Evolutionary conservation across 2,888 invertebrate genomes (phyloP), one percentile per base, ranked within the genome.

Genomic region (Allolobophora icterica): DNA sequence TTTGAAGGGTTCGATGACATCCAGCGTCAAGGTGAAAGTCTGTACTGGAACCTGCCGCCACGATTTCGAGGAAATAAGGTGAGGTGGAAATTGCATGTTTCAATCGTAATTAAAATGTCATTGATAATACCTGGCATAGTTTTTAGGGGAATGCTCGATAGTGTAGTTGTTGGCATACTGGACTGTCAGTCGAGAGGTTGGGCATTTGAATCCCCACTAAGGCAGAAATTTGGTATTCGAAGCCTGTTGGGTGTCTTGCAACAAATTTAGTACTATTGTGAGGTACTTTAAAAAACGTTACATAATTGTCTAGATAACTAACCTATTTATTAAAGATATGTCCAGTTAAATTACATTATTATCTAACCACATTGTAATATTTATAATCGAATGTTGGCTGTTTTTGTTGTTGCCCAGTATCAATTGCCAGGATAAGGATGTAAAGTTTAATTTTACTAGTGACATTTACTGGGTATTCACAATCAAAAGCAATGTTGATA

Each of bases 1-100:
- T 95, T 95, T 92, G 94, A 94, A 87, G 92, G 93, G 58, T 95
- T 95, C 92, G 90, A 93, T 84, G 94, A 93, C 52, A 93, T 94
- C 40, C 94, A 94, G 93, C 92, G 93, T 84, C 94, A 94, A 93
- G 92, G 93, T 89, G 94, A 94, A 93, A 95, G 94, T 90, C 93
- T 95, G 30, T 95, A 94, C 93, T 94, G 94, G 93, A 93, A 93
- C 91, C 93, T 95, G 38, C 95, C 94, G 30, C 93, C 94, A 24
- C 94, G 94, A 91, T 95, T 94, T 93, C 93, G 94, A 91, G 95
- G 95, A 34, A 94, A 95, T 92, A 93, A 93, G 94, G 94, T 94
- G 33, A 87, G 40, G 34, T 17, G 30, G 91, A 52, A 21, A 89
- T 83, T 84, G 84, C n/a, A 34, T 84, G 30, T 90, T 3, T 38